Conservation (phyloP, 2,113 vertebrate genomes). For the Passerina amoena region DNA sequence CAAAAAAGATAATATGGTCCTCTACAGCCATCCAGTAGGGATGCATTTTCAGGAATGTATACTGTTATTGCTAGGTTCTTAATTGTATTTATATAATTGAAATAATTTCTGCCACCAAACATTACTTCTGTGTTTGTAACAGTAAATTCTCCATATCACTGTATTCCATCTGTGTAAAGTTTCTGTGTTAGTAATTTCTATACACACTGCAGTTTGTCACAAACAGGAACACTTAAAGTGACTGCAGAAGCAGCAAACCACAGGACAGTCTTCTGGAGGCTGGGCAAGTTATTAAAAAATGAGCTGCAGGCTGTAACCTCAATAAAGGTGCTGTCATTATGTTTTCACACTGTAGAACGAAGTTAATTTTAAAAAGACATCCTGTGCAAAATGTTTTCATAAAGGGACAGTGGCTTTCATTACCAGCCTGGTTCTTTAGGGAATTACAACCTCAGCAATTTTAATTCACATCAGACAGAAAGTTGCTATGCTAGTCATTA, state of each 20-base stretch:
- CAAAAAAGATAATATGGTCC: neutral
- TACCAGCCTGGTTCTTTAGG: neutral
- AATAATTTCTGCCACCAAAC: neutral
- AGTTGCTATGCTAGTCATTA: constrained; percentile 26
- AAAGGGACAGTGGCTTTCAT: constrained; percentile 33
- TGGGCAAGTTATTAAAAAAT: neutral
- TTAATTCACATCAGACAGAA: constrained; percentile 40
- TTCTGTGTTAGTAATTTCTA: neutral
- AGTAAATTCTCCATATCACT: neutral
- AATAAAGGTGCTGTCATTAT: neutral
- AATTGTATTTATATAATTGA: neutral
- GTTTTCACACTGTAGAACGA: neutral
- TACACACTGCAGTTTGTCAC: neutral
- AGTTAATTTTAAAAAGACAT: constrained; percentile 43
- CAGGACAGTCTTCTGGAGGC: neutral
- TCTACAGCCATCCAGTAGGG: neutral
- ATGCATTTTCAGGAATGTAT: neutral
- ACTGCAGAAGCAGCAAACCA: neutral
- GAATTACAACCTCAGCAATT: constrained; percentile 18
- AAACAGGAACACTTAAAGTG: neutral
- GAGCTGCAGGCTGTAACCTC: neutral
- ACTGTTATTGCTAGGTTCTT: neutral
- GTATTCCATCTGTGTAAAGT: neutral
- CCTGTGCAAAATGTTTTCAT: neutral
- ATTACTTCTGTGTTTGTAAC: neutral